Percentiles rank a stretch among this genome's conserved stretches.
These are phyloP conservation scores for Electrophaes corylata DNA, from an alignment of 2,888 invertebrate genomes.

Conservation along the genomic window DNA sequence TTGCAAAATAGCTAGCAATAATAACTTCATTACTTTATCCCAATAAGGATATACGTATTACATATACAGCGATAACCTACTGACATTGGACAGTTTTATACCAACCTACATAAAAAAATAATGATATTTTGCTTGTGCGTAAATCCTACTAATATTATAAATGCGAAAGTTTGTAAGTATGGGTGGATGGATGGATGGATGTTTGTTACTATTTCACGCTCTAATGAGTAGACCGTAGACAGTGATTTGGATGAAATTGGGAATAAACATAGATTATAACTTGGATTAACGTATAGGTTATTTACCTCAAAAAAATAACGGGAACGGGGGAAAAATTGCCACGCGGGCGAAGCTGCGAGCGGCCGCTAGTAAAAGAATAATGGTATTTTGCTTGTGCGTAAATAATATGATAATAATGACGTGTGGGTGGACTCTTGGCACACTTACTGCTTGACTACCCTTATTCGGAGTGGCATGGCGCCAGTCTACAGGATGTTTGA, in stretches of 20 bases:
- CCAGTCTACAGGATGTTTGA: constrained; percentile 11
- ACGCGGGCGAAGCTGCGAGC: no score
- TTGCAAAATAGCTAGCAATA: background rate
- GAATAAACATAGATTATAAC: no score
- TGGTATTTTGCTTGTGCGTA: constrained; percentile 1
- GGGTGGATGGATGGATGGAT: no score
- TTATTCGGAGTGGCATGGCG: constrained; percentile 11
- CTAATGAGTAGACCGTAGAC: no score
- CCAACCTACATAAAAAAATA: constrained; percentile 3
- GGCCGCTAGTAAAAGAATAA: constrained; percentile 11
- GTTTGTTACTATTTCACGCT: no score
- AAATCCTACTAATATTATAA: no score
- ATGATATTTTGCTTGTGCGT: constrained; percentile 4
- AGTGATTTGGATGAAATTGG: no score
- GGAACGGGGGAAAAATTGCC: no score
- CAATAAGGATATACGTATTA: constrained; percentile 7
- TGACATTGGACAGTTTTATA: constrained; percentile 7
- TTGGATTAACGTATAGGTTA: no score
- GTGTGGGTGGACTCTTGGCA: constrained; percentile 17
- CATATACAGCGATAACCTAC: constrained; percentile 2
- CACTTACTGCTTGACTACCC: constrained; percentile 13
- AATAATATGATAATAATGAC: constrained; percentile 8
- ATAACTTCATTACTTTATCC: constrained; percentile 13
- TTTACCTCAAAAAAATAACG: no score
- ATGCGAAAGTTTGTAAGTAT: no score